These are phyloP conservation scores for Microchrysa polita DNA, from an alignment of 2,888 invertebrate genomes.

Conservation along the genomic window DNA sequence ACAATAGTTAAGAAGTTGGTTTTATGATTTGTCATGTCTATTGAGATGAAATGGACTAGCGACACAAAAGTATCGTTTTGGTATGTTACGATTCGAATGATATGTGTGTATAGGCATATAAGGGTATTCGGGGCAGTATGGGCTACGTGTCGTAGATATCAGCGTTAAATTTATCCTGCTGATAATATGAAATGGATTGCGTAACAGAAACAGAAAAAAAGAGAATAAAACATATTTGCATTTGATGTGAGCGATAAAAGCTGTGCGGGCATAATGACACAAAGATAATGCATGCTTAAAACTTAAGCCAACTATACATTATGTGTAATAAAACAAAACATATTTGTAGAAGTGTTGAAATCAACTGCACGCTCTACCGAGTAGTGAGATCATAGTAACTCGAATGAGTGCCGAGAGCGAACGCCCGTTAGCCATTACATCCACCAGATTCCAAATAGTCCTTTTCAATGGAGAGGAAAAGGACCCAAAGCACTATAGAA, in stretches of 20 bases:
- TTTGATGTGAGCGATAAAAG: too few species aligned
- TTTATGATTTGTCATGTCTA: slow-evolving; percentile 44
- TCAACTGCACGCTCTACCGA: too few species aligned
- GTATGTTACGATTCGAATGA: not conserved
- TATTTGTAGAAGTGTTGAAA: not conserved
- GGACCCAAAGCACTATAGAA: too few species aligned
- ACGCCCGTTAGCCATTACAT: too few species aligned
- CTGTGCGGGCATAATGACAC: too few species aligned
- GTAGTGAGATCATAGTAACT: too few species aligned
- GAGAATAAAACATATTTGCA: too few species aligned
- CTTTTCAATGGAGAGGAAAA: too few species aligned
- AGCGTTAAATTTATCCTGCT: slow-evolving; percentile 1
- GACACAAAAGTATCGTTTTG: slow-evolving; percentile 22
- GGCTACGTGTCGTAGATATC: slow-evolving; percentile 9
- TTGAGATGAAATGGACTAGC: slow-evolving; percentile 25
- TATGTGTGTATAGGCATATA: slow-evolving; percentile 23
- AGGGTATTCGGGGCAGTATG: not conserved
- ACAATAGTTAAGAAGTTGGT: slow-evolving; percentile 31
- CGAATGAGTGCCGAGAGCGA: too few species aligned
- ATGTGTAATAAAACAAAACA: not conserved
- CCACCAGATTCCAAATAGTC: too few species aligned
- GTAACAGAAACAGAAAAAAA: not conserved
- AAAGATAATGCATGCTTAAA: too few species aligned
- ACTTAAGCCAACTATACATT: too few species aligned
- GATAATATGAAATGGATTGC: not conserved